phyloP scores from a whole-genome alignment of 2,113 vertebrate genomes.

The Notothenia rossii region DNA sequence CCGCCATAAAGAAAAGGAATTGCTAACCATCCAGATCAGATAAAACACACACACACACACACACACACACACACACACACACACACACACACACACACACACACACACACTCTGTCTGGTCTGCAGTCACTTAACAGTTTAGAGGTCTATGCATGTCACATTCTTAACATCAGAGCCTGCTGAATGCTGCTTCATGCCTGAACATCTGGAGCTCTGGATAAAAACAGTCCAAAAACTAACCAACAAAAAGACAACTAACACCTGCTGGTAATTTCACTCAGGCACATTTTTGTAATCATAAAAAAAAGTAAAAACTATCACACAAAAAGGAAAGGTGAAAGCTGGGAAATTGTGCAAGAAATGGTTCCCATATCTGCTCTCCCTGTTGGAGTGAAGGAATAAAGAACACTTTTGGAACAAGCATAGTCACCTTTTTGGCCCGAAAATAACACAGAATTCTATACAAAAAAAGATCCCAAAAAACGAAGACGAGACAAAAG shows the following conservation, averaged over 20 bases:
- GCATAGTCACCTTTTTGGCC: constrained; percentile 69
- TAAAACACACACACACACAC: too few relatives aligned
- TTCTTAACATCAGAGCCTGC: constrained; percentile 76
- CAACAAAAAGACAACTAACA: constrained; percentile 29
- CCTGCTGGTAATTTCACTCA: constrained; percentile 66
- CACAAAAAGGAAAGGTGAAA: constrained; percentile 46
- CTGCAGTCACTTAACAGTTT: constrained; percentile 74
- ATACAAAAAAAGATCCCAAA: constrained; percentile 11
- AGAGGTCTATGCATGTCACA: constrained; percentile 77
- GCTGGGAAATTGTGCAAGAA: constrained; percentile 75
- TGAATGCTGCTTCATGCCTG: constrained; percentile 61
- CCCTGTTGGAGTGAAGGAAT: constrained; percentile 35
- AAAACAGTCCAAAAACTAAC: constrained; percentile 20
- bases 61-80: too few relatives aligned
- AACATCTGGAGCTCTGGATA: constrained; percentile 52
- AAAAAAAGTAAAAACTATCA: not conserved
- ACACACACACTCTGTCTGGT: constrained; percentile 39
- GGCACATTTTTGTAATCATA: constrained; percentile 63
- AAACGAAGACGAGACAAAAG: constrained; percentile 2
- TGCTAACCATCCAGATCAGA: too few relatives aligned
- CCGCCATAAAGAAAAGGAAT: too few relatives aligned
- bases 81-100: not conserved
- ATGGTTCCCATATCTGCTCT: constrained; percentile 54
- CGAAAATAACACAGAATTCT: constrained; percentile 40
- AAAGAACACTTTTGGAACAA: constrained; percentile 70